Evolutionary conservation across 2,797 vertebrate genomes (phyloP), one percentile per base, ranked within the genome.

Genomic region (Fistularia commersonii): DNA sequence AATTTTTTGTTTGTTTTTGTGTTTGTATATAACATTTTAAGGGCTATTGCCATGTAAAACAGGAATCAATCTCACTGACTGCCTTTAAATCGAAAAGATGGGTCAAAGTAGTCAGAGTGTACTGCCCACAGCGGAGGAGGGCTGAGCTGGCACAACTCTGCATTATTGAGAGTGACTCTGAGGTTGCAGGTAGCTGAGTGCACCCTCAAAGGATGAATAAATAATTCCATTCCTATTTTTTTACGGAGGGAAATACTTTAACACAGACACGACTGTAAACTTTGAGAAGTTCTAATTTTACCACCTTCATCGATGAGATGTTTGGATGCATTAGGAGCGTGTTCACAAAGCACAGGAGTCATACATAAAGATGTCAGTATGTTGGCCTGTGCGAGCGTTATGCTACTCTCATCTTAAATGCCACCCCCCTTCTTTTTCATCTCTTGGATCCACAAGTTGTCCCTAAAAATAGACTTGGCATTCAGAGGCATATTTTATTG

Each of bases 121-220:
- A 1, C 44, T 63, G 54, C 13, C 6, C 57, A 15, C 41, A 55
- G 48, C 61, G 68, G 57, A 63, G 49, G 51, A 69, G 42, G 56
- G 50, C 11, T 35, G 51, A 58, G 45, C 35, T 40, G 33, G 44
- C 32, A 54, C 55, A 46, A 55, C 44, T 51, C 54, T 82, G 71
- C 67, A 82, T 81, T 77, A 83, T 80, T 82, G 35, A 83, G 46
- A 48, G 13, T n/a, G 68, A 58, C 62, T 51, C 50, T 57, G 50
- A 66, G 41, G 33, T 48, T 70, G 52, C 61, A 70, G 52, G 57
- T 66, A 51, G 46, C 34, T 53, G 75, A 75, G 63, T 73, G 64
- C 59, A 58, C 55, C 50, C 57, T 55, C 32, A 49, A 32, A 48
- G 31, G 41, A 71, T 76, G 42, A 84, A 83, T 81, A 67, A 81